Percentiles rank a stretch among this genome's conserved stretches.
These are phyloP conservation scores for Isichthys henryi DNA, from an alignment of 2,113 vertebrate genomes.

Conservation along the genomic window DNA sequence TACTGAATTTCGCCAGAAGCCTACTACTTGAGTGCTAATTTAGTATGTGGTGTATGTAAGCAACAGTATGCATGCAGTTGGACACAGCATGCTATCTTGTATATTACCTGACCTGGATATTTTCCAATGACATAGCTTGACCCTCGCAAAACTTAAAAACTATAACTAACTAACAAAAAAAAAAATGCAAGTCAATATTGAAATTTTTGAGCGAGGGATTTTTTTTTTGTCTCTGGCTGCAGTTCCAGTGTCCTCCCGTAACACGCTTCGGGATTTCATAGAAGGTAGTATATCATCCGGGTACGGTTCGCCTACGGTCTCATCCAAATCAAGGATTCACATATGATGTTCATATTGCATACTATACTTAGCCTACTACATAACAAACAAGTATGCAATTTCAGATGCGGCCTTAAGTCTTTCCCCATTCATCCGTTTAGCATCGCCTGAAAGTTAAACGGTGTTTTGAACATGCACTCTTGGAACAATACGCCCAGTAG, in stretches of 20 bases:
- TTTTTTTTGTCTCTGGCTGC: background rate
- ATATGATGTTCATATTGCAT: background rate
- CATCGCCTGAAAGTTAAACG: background rate
- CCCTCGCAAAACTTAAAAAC: background rate
- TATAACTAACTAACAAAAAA: background rate
- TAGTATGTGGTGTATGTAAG: background rate
- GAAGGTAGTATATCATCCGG: background rate
- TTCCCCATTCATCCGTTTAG: background rate
- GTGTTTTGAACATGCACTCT: background rate
- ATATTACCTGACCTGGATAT: background rate
- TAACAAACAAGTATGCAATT: background rate
- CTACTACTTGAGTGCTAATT: background rate
- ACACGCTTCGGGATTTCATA: background rate
- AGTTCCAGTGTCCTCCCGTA: background rate
- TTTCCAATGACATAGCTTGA: background rate
- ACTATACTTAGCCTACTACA: background rate
- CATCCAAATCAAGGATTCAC: background rate
- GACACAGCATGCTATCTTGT: background rate
- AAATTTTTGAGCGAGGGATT: background rate
- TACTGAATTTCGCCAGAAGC: background rate
- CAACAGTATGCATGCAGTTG: background rate
- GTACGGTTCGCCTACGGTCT: background rate
- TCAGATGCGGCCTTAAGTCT: background rate
- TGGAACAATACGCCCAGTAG: slow-evolving; percentile 7
- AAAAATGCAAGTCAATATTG: background rate